Base-by-base conservation (phyloP, 2,113 vertebrate genomes). In the Neolamprologus cancellatus region DNA sequence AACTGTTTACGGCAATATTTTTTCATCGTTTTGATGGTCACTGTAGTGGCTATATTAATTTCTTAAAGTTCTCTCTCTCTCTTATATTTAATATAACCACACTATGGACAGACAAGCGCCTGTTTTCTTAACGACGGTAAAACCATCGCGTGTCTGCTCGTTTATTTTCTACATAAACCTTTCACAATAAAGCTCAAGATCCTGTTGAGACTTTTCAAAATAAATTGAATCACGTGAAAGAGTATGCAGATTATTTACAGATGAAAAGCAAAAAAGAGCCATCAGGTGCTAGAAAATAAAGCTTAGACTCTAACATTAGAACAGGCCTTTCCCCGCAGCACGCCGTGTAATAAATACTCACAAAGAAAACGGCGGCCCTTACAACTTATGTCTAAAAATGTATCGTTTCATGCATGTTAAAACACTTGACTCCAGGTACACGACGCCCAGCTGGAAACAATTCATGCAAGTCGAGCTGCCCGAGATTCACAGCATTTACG, bases 361-460 rank as follows among this genome's bases (percentile, higher is more conserved):
- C 20, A 25, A 54, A 54, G 53, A 25, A 54, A 25, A 25, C 1
- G 1, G 20, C 6, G 20, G 53, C 20, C 20, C 0, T 54, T 54
- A 14, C 53, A 54, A 25, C 53, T 55, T 55, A 55, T 55, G 53
- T 25, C 53, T 55, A 55, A 55, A 55, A 5, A 25, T 54, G 53
- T 54, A 25, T 25, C 0, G 2, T 55, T 55, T 55, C 6, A 25
- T 55, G 53, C 53, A 55, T 55, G 53, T 54, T 54, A 54, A 54
- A 23, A 54, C 52, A 54, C 53, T 55, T 0, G 6, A 25, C 6
- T 55, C 23, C 12, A 55, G 53, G 6, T 55, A 25, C 53, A 14
- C 2, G 12, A 55, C 4, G 0, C 53, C 23, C 1, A 55, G 53
- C 53, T 55, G 53, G 53, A 55, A 55, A 55, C 23, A 55, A 5